Percentiles rank a stretch among this genome's conserved stretches.
Conservation (phyloP, 1,140 invertebrate genomes). For the Macrosteles quadrilineatus region DNA sequence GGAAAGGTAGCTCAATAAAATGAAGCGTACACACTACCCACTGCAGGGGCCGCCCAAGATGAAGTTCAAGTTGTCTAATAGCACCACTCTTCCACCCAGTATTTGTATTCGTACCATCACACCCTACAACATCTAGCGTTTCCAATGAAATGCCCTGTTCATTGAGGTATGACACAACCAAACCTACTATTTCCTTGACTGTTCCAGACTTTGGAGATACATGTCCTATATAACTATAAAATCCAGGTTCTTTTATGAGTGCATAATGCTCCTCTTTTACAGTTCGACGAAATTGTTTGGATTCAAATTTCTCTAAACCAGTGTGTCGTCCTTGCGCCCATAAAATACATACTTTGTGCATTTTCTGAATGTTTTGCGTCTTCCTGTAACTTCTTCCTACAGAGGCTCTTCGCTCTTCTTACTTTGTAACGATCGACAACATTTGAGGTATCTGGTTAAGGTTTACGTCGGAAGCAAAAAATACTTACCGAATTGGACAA, state of each 20-base stretch:
- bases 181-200: slow-evolving; percentile 33
- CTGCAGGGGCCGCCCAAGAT: slow-evolving; percentile 38
- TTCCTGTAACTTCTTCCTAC: slow-evolving; percentile 36
- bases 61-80: slow-evolving; percentile 39
- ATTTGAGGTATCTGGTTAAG: slow-evolving; percentile 29
- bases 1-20: slow-evolving; percentile 43
- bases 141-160: slow-evolving; percentile 35
- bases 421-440: slow-evolving; percentile 44
- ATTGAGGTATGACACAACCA: slow-evolving; percentile 35
- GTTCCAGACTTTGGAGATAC: slow-evolving; percentile 36
- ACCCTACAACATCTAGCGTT: slow-evolving; percentile 39
- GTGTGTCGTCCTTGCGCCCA: slow-evolving; percentile 42
- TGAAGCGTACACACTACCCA: slow-evolving; percentile 45
- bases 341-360: slow-evolving; percentile 33
- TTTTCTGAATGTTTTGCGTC: not conserved
- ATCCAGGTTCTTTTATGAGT: slow-evolving; percentile 42
- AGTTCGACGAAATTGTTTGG: slow-evolving; percentile 37
- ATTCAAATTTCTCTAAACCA: slow-evolving; percentile 36
- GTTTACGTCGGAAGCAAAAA: too few relatives aligned
- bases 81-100: slow-evolving; percentile 43
- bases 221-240: slow-evolving; percentile 42
- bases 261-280: slow-evolving; percentile 42
- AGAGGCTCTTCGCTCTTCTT: too few relatives aligned
- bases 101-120: slow-evolving; percentile 46
- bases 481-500: too few relatives aligned